These are phyloP conservation scores for Anadara kagoshimensis DNA, from an alignment of 1,140 invertebrate genomes.

Conservation along the genomic window DNA sequence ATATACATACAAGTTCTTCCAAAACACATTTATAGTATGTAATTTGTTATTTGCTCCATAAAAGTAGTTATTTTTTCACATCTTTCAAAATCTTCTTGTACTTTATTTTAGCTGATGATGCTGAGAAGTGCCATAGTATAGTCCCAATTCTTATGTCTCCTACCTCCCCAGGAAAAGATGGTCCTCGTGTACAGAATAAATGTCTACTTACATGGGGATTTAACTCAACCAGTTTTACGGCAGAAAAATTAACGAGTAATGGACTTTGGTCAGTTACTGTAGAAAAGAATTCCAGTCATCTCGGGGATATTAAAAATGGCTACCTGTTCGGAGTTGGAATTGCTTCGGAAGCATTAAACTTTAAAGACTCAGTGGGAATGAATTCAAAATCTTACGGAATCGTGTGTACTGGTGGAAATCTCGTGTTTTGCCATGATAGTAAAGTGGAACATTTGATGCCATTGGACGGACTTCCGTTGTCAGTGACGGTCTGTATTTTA, in stretches of 20 bases:
- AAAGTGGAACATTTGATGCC: slow-evolving; percentile 56
- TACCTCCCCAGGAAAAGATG: slow-evolving; percentile 55
- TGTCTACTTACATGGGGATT: slow-evolving; percentile 68
- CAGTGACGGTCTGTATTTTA: slow-evolving; percentile 55
- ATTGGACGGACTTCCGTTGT: slow-evolving; percentile 59
- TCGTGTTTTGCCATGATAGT: slow-evolving; percentile 55
- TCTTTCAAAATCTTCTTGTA: background rate
- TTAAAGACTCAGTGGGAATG: slow-evolving; percentile 66
- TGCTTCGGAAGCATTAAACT: slow-evolving; percentile 48
- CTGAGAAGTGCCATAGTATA: slow-evolving; percentile 47
- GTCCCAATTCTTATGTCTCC: slow-evolving; percentile 58
- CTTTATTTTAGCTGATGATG: slow-evolving; percentile 53
- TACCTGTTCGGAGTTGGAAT: slow-evolving; percentile 69
- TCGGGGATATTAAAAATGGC: slow-evolving; percentile 57
- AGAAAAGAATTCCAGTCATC: slow-evolving; percentile 61
- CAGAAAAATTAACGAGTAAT: slow-evolving; percentile 51
- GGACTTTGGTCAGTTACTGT: slow-evolving; percentile 64
- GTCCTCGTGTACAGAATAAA: slow-evolving; percentile 55
- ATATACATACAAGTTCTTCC: too few relatives aligned
- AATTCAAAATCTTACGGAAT: slow-evolving; percentile 58
- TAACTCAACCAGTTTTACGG: slow-evolving; percentile 65
- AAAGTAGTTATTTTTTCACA: too few relatives aligned
- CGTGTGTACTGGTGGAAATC: slow-evolving; percentile 58
- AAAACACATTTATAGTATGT: too few relatives aligned
- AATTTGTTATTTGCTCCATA: too few relatives aligned